Conservation (phyloP, 2,113 vertebrate species). For the Rhadina sibilatrix region DNA sequence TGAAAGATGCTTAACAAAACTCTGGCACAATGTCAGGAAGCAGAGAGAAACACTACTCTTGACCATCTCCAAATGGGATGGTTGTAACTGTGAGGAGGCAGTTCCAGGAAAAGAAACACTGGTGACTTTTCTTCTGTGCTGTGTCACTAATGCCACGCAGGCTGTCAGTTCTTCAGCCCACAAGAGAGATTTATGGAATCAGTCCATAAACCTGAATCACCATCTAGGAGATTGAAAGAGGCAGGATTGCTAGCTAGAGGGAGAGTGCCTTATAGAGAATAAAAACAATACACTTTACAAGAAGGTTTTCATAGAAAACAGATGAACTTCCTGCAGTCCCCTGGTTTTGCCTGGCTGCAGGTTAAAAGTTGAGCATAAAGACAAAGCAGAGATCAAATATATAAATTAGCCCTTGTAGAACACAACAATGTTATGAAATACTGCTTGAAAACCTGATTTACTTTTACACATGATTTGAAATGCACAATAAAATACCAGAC, state of each 20-base stretch:
- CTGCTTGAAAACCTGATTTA: not conserved
- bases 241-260: constrained; percentile 57
- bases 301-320: constrained; percentile 65
- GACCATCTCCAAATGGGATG: not conserved
- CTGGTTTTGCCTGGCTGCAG: not conserved
- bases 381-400: not conserved
- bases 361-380: not conserved
- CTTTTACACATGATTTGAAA: not conserved
- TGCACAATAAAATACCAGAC: not conserved
- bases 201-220: too few species aligned
- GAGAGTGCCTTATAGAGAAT: constrained; percentile 73
- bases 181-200: constrained; percentile 82
- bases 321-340: constrained; percentile 44
- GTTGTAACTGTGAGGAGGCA: not conserved
- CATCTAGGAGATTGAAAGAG: constrained; percentile 68
- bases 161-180: constrained; percentile 71
- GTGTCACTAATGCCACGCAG: constrained; percentile 31
- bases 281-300: constrained; percentile 80
- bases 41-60: not conserved
- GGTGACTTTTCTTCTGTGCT: constrained; percentile 14
- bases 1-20: not conserved
- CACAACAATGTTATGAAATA: not conserved
- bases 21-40: not conserved
- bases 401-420: not conserved
- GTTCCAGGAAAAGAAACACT: constrained; percentile 1